A percentile compares a stretch with the other conserved stretches of the same genome.
phyloP scores from a whole-genome alignment of 2,888 invertebrate genomes.

The Notodonta ziczac region DNA sequence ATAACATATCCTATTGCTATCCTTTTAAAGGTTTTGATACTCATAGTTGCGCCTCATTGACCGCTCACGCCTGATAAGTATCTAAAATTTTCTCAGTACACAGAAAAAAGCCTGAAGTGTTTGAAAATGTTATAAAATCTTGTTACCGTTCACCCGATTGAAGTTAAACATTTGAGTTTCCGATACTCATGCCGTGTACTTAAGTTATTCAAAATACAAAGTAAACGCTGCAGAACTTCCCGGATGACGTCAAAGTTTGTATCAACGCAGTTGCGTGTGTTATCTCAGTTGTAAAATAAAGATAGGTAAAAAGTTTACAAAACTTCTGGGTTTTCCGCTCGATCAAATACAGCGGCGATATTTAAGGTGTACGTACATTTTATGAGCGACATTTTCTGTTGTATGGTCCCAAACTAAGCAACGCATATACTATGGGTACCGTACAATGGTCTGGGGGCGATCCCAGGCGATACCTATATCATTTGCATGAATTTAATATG shows the following conservation, averaged over 20 bases:
- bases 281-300: conserved; percentile 40
- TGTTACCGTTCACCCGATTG: conserved; percentile 6
- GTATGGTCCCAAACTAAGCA: no score
- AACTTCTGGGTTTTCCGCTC: conserved; percentile 29
- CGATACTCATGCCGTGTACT: conserved; percentile 18
- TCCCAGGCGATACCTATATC: no score
- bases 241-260: conserved; percentile 21
- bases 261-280: conserved; percentile 34
- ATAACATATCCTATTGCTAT: no score
- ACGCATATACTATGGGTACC: no score
- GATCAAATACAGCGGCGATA: conserved; percentile 29
- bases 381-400: not conserved
- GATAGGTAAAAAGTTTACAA: conserved; percentile 40
- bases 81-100: no score
- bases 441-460: no score
- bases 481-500: no score
- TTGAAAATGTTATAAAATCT: conserved; percentile 11
- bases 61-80: no score
- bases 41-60: no score
- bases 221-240: conserved; percentile 30
- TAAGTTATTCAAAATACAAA: conserved; percentile 39
- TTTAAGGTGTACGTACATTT: not conserved
- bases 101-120: not conserved
- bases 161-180: conserved; percentile 20
- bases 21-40: no score